These are phyloP conservation scores for Volucella bombylans DNA, from an alignment of 2,888 invertebrate genomes.

Conservation along the genomic window DNA sequence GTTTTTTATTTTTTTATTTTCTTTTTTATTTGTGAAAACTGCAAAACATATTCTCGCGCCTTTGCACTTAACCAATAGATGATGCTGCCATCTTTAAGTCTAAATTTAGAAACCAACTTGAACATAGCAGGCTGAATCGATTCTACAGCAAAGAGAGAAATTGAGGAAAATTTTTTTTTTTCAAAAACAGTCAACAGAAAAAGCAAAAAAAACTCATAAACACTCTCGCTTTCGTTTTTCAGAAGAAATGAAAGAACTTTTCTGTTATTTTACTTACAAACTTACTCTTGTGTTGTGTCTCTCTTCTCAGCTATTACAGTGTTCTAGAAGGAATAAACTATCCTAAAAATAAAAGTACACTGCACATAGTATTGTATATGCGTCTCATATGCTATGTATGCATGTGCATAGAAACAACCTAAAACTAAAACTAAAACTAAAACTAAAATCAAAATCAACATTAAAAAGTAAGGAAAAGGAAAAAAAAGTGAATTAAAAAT, in stretches of 20 bases:
- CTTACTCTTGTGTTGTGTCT: slow-evolving; percentile 35
- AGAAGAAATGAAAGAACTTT: slow-evolving; percentile 18
- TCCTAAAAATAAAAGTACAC: slow-evolving; percentile 68
- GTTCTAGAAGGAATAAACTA: slow-evolving; percentile 60
- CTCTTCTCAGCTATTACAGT: slow-evolving; percentile 33
- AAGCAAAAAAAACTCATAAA: slow-evolving; percentile 62
- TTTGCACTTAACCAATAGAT: slow-evolving; percentile 51
- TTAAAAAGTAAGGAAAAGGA: slow-evolving; percentile 8
- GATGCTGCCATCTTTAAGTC: slow-evolving; percentile 45
- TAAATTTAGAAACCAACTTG: slow-evolving; percentile 60
- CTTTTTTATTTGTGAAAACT: neutral
- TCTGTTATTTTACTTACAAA: slow-evolving; percentile 31
- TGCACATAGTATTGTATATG: slow-evolving; percentile 67
- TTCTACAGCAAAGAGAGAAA: slow-evolving; percentile 1
- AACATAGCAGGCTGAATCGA: neutral
- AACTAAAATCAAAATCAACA: neutral
- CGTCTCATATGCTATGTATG: slow-evolving; percentile 16
- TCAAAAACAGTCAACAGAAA: too few relatives aligned
- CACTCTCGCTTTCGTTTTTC: slow-evolving; percentile 55
- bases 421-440: slow-evolving; percentile 3
- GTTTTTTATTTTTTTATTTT: too few relatives aligned
- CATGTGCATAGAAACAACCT: slow-evolving; percentile 58
- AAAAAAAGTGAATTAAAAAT: slow-evolving; percentile 70
- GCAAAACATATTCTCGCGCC: slow-evolving; percentile 53
- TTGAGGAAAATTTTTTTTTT: slow-evolving; percentile 26